Conservation (phyloP, 2,797 vertebrate genomes). For the Phrynocephalus forsythii region DNA sequence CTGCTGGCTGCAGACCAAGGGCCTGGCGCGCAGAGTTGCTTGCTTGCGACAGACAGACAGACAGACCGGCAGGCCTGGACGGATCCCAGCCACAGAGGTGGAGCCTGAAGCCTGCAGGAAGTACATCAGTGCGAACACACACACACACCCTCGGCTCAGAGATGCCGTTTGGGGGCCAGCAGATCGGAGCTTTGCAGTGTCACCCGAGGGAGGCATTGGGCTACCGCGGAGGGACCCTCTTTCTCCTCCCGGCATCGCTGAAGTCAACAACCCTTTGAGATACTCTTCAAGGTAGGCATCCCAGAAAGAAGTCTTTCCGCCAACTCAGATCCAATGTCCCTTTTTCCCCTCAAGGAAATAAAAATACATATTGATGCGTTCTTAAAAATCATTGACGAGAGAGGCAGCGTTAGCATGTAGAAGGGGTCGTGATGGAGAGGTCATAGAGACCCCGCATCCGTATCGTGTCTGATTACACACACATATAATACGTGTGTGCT, state of each 20-base stretch:
- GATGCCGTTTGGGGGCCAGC: neutral
- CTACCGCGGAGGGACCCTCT: neutral
- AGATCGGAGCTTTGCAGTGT: neutral
- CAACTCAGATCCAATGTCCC: no score
- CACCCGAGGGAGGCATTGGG: neutral
- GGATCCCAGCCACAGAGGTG: no score
- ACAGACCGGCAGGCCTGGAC: neutral
- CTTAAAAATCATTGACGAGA: neutral
- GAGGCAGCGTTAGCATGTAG: neutral
- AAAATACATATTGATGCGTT: neutral
- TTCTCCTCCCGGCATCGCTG: neutral
- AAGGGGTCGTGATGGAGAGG: neutral
- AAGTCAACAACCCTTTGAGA: neutral
- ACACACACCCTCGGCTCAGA: no score
- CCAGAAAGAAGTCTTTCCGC: neutral
- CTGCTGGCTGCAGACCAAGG: neutral
- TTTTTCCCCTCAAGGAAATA: neutral
- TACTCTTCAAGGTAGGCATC: neutral
- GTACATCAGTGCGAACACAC: no score
- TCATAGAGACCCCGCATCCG: neutral
- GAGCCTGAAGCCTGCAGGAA: no score
- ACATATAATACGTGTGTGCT: no score
- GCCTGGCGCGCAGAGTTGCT: neutral
- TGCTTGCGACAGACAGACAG: conserved; percentile 21
- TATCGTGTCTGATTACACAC: no score